Percentiles rank a stretch among this genome's conserved stretches.
phyloP scores from a whole-genome alignment of 2,797 vertebrate genomes.

The Poeciliopsis gracilis region DNA sequence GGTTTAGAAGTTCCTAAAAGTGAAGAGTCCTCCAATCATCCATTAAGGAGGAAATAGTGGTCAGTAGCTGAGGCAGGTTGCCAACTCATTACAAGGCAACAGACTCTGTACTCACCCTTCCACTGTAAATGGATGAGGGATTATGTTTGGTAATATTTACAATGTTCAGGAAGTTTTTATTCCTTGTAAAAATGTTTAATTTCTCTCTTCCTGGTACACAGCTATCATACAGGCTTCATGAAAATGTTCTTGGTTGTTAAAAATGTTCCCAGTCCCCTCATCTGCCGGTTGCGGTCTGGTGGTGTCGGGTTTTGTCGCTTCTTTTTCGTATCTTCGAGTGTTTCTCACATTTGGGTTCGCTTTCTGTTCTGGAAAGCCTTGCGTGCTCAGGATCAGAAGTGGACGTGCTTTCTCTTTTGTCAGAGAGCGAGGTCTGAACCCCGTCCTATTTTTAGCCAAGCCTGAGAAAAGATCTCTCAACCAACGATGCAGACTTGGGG shows the following conservation, averaged over 20 bases:
- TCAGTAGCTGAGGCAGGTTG: background rate
- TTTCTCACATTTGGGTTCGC: background rate
- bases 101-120: background rate
- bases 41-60: background rate
- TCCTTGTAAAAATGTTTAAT: background rate
- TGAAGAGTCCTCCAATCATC: background rate
- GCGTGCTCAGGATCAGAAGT: background rate
- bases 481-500: background rate
- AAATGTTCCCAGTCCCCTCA: background rate
- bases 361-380: background rate
- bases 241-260: background rate
- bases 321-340: background rate
- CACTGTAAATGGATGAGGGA: background rate
- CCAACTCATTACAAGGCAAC: background rate
- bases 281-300: background rate
- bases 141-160: background rate
- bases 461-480: slow-evolving; percentile 34
- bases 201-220: background rate
- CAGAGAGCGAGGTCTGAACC: background rate
- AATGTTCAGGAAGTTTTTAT: background rate
- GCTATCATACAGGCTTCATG: background rate
- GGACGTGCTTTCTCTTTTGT: background rate
- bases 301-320: background rate
- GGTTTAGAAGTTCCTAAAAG: background rate
- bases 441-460: slow-evolving; percentile 33